Percentiles rank a stretch among this genome's conserved stretches.
Evolutionary conservation across 2,888 invertebrate species (phyloP).

Genomic region (Tetropium fuscum): DNA sequence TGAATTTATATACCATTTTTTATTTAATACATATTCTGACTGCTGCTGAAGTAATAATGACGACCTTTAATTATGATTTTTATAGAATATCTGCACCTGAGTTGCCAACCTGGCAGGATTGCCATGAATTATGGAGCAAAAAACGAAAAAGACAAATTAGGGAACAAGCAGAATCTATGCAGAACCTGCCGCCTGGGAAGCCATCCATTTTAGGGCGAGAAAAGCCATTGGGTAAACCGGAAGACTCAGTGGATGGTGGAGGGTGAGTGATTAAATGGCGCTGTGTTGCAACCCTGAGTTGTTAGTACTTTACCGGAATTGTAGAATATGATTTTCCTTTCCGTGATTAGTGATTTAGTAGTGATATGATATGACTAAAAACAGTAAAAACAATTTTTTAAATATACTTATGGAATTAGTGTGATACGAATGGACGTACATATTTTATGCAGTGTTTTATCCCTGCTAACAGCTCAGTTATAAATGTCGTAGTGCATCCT

Average conservation of each 20-base stretch:
- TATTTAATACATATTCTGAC: too few species aligned
- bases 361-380: constrained; percentile 15
- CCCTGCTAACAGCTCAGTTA: constrained; percentile 31
- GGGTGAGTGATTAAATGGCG: constrained; percentile 67
- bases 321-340: neutral
- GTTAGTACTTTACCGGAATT: constrained; percentile 40
- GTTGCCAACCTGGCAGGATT: constrained; percentile 97
- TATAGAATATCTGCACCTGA: constrained; percentile 84
- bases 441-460: constrained; percentile 18
- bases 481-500: constrained; percentile 41
- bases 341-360: constrained; percentile 20
- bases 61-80: too few species aligned
- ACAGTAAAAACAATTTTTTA: constrained; percentile 6
- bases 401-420: constrained; percentile 3
- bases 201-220: constrained; percentile 52
- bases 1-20: too few species aligned
- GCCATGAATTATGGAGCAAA: constrained; percentile 99
- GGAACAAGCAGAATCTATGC: constrained; percentile 76
- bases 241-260: constrained; percentile 68
- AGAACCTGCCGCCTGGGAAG: constrained; percentile 65
- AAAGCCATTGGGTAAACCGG: constrained; percentile 56
- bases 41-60: too few species aligned
- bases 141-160: constrained; percentile 88
- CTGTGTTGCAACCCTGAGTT: constrained; percentile 44
- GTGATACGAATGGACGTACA: constrained; percentile 11